phyloP scores from a whole-genome alignment of 37 sponge, comb jelly and placozoan species.

The Ephydatia muelleri region DNA sequence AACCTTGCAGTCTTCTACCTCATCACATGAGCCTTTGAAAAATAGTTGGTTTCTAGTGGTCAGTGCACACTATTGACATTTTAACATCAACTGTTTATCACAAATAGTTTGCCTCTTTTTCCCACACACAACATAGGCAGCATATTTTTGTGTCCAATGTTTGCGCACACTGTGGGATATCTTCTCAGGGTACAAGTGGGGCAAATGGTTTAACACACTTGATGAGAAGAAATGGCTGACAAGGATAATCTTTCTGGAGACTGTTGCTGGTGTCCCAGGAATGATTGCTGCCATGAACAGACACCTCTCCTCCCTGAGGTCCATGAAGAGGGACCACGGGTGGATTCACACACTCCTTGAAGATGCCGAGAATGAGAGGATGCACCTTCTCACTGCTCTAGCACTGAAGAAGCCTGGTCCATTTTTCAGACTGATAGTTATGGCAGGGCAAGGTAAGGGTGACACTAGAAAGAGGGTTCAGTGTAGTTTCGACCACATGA shows the following conservation, averaged over 20 bases:
- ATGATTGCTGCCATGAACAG: slow-evolving; percentile 92
- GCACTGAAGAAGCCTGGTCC: slow-evolving; percentile 67
- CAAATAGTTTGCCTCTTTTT: too few relatives aligned
- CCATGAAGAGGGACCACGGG: slow-evolving; percentile 82
- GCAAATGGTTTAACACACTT: slow-evolving; percentile 64
- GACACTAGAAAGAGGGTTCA: background rate
- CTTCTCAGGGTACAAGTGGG: slow-evolving; percentile 85
- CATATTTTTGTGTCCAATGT: slow-evolving; percentile 63
- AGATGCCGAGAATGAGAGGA: slow-evolving; percentile 96
- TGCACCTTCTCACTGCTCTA: slow-evolving; percentile 89
- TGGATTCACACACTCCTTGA: slow-evolving; percentile 95
- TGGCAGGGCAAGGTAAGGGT: slow-evolving; percentile 63
- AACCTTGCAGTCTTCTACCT: too few relatives aligned
- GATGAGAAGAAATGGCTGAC: slow-evolving; percentile 91
- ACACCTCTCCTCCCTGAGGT: slow-evolving; percentile 81
- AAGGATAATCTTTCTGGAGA: slow-evolving; percentile 90
- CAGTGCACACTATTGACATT: too few relatives aligned
- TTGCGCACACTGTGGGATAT: slow-evolving; percentile 72
- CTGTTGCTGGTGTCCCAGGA: slow-evolving; percentile 92
- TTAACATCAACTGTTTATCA: too few relatives aligned
- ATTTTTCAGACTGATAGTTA: slow-evolving; percentile 65
- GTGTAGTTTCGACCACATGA: background rate
- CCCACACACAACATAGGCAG: slow-evolving; percentile 34
- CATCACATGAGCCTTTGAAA: too few relatives aligned
- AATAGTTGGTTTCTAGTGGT: too few relatives aligned